Evolutionary conservation across 2,113 vertebrate genomes (phyloP).

Genomic region (Corythornis vintsioides): DNA sequence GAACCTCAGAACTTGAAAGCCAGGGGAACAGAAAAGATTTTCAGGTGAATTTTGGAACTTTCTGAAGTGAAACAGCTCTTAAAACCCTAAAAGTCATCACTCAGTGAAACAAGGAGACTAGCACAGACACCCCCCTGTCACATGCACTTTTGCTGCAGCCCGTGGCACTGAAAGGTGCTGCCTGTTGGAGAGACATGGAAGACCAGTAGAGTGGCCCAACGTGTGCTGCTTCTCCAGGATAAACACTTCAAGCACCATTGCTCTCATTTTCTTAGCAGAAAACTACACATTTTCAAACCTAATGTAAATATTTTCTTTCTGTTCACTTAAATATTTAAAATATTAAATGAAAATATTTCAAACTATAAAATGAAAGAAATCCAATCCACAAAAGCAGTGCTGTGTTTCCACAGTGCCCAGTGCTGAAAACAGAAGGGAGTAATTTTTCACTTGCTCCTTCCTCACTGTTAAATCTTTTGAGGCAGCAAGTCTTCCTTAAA

Average conservation of each 20-base stretch:
- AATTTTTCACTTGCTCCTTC: conserved; percentile 11
- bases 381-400: not conserved
- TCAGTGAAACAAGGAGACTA: not conserved
- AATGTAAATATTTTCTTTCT: not conserved
- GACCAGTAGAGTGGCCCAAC: not conserved
- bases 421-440: not conserved
- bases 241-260: not conserved
- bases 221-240: not conserved
- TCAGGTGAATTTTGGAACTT: not conserved
- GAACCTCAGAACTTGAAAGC: not conserved
- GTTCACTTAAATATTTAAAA: not conserved
- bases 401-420: not conserved
- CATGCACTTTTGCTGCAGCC: not conserved
- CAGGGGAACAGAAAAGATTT: not conserved
- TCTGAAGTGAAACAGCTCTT: not conserved
- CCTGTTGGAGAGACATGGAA: not conserved
- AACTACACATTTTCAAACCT: not conserved
- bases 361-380: not conserved
- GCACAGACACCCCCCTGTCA: rapidly evolving
- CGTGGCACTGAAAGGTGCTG: not conserved
- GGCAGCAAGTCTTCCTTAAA: not conserved
- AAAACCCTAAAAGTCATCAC: not conserved
- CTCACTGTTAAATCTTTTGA: not conserved
- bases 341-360: not conserved
- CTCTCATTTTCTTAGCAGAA: not conserved